Evolutionary conservation across 2,113 vertebrate genomes (phyloP).

Genomic region (Melanocharis versteri): DNA sequence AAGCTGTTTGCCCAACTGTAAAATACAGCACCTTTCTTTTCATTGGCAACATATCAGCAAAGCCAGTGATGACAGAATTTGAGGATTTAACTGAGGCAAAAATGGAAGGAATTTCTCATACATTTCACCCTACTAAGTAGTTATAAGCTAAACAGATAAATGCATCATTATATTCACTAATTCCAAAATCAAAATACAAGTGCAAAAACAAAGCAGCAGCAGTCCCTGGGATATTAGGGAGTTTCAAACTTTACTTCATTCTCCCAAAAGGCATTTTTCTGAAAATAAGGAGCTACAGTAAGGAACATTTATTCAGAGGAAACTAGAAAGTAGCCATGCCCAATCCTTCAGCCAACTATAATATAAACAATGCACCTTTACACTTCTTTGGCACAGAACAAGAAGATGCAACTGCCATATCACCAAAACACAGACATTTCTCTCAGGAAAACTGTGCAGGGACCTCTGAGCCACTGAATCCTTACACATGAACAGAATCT

Average conservation of each 20-base stretch:
- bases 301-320: not conserved
- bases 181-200: not conserved
- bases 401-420: not conserved
- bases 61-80: not conserved
- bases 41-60: not conserved
- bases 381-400: not conserved
- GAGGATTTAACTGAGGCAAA: not conserved
- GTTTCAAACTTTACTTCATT: not conserved
- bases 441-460: not conserved
- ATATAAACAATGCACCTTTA: not conserved
- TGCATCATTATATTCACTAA: not conserved
- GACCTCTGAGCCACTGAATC: not conserved
- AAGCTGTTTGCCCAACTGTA: not conserved
- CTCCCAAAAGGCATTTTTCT: not conserved
- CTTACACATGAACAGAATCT: not conserved
- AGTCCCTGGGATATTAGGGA: not conserved
- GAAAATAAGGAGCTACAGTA: not conserved
- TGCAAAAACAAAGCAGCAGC: not conserved
- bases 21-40: not conserved
- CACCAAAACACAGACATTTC: not conserved
- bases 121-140: not conserved
- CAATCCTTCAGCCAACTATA: not conserved
- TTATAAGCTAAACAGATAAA: not conserved
- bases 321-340: not conserved
- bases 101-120: not conserved